Base-by-base conservation (phyloP, 2,888 invertebrate species). In the Mimas tiliae region DNA sequence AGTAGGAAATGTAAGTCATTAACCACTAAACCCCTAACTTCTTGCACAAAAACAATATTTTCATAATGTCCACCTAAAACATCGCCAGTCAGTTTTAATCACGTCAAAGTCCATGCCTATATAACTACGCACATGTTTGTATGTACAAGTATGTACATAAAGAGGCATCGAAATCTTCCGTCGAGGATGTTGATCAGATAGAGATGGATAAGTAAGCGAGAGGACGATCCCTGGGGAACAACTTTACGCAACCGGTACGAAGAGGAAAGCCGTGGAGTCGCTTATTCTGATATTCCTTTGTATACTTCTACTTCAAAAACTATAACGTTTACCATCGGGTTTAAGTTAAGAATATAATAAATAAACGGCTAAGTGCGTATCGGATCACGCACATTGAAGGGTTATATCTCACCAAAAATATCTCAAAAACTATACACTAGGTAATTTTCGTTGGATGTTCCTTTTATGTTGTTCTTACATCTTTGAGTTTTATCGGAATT, bases 181-280 rank as follows among this genome's bases (percentile, higher is more conserved):
- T 78, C 80, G 80, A 77, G 76, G 78, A 81, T 76, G 81, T 77
- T 82, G 81, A 86, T 85, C 85, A 84, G 85, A 85, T 84, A 84
- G 81, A 85, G 81, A 83, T 83, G 85, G 87, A 87, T 88, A 88
- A 88, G 89, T 88, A 88, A 89, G 86, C 84, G 89, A 87, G 86
- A 87, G 89, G 88, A 81, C 82, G 79, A 74, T 87, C 90, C 83
- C 87, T 67, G 55, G 85, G 82, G 89, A 84, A 78, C 74, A 72
- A 74, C 78, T 66, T 72, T 70, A 74, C 77, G 77, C 75, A 73
- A 70, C 72, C 67, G 68, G 70, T 65, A 73, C 73, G 58, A 72
- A 64, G 68, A 68, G 11, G 38, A 65, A 62, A 58, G 14, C 53
- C 7, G 55, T 83, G 52, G 84, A 84, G 83, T 65, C 64, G 76